Evolutionary conservation across 2,888 invertebrate species (phyloP), one percentile per base, ranked within the genome.

Genomic region (Hipparchia sbordonii): DNA sequence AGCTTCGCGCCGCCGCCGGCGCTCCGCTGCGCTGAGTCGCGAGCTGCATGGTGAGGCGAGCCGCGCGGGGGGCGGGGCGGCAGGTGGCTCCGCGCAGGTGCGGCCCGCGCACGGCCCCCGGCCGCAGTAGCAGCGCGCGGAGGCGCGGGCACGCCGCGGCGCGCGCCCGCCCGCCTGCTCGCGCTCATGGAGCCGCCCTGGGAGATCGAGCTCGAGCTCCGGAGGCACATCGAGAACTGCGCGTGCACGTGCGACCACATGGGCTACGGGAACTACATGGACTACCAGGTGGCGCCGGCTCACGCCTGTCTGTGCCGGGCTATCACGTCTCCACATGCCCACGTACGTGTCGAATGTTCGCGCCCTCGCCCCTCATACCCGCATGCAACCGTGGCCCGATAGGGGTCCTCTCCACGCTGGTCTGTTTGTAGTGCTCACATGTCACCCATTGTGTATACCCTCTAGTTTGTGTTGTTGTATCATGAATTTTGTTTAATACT

Each of bases 161-260:
- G 87, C 86, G 88, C 87, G 88, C 83, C 86, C 87, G 87, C 85
- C 84, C 87, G 85, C 86, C 88, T 85, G 86, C 83, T 80, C 88
- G 88, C 86, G 88, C 89, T 88, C 88, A 94, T 94, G 93, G 94
- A 94, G 92, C 89, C 92, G 82, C 92, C 92, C 79, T 94, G 95
- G 94, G 95, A 96, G 87, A 94, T 97, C 84, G 97, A 97, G 91
- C 95, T 97, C 87, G 97, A 98, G 94, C 95, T 98, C 91, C 95
- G 97, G 88, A 96, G 96, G 90, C 98, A 98, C 95, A 97, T 98
- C 89, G 97, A 97, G 92, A 96, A 96, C 89, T 98, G 98, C 94
- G 96, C 97, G 82, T 98, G 98, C 94, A 96, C 97, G 84, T 98
- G 98, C 95, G 97, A 97, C 95, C 98, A 98, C 95, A 97, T 98